Evolutionary conservation across 1,140 invertebrate genomes (phyloP), one percentile per base, ranked within the genome.

Genomic region (Meteorus sp.): DNA sequence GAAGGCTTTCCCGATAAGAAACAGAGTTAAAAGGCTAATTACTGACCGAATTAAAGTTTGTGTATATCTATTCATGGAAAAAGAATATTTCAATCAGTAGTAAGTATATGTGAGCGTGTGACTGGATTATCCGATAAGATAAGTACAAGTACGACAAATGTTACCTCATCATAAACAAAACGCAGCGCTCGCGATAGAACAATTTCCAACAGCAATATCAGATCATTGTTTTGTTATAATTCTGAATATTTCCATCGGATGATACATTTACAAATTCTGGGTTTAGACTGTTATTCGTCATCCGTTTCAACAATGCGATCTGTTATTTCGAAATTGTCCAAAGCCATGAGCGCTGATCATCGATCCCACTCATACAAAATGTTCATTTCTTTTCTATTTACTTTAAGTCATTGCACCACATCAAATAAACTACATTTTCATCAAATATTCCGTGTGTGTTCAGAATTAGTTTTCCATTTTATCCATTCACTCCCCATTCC

Each of bases 401-500:
- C 73, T 80, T 81, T 81, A 81, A 80, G 78, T 81, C 80, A 80
- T 79, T 80, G 77, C 80, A 80, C 79, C 78, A 79, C 79, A 81
- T 80, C 77, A 80, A 81, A 81, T 81, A 81, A 81, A 81, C 79
- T 80, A 80, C 80, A 81, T 81, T 81, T 81, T 81, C 79, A 81
- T 81, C 78, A 81, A 74, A 80, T 73, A 71, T 60, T 57, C 48
- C 57, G 56, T 41, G 33, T 17, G 20, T 25, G 44, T 20, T 48
- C 20, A 33, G 15, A 39, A 17, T 4, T 39, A n/a, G 22, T 31
- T 41, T 25, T 54, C 25, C 29, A 13, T 25, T 59, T 59, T 35
- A 33, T 9, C 45, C 33, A 43, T 29, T 22, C 19, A 17, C 37
- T 27, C 35, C 25, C 45, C 45, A 25, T 53, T 33, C 4, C 41